Evolutionary conservation across 2,113 vertebrate genomes (phyloP).

Genomic region (Merops nubicus): DNA sequence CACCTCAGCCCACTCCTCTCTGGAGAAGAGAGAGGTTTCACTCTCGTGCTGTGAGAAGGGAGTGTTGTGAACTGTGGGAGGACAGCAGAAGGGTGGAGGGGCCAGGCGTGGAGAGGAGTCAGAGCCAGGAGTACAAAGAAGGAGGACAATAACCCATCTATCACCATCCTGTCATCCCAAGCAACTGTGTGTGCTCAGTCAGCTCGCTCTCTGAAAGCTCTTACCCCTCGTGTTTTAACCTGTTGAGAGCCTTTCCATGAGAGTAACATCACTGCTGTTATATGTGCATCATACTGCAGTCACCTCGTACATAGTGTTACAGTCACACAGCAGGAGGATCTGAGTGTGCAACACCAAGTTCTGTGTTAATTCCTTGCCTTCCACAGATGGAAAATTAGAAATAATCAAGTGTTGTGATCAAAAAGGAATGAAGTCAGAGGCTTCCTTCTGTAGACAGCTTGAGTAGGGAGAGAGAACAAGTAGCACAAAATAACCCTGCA

Average conservation of each 20-base stretch:
- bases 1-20: neutral
- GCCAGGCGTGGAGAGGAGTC: neutral
- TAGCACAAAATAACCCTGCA: neutral
- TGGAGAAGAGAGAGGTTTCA: neutral
- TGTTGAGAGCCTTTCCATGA: neutral
- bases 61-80: neutral
- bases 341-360: neutral
- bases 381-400: neutral
- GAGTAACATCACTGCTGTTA: neutral
- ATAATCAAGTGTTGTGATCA: neutral
- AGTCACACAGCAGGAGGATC: neutral
- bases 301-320: no score
- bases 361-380: neutral
- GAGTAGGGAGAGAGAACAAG: neutral
- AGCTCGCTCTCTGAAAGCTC: neutral
- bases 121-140: neutral
- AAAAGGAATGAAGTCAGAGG: neutral
- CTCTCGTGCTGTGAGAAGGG: neutral
- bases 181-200: accelerated
- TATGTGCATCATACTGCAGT: neutral
- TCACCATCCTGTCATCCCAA: neutral
- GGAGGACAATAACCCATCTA: neutral
- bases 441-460: neutral
- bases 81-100: neutral
- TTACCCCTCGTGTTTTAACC: neutral